Evolutionary conservation across 2,113 vertebrate species (phyloP).

Genomic region (Nibea coibor): DNA sequence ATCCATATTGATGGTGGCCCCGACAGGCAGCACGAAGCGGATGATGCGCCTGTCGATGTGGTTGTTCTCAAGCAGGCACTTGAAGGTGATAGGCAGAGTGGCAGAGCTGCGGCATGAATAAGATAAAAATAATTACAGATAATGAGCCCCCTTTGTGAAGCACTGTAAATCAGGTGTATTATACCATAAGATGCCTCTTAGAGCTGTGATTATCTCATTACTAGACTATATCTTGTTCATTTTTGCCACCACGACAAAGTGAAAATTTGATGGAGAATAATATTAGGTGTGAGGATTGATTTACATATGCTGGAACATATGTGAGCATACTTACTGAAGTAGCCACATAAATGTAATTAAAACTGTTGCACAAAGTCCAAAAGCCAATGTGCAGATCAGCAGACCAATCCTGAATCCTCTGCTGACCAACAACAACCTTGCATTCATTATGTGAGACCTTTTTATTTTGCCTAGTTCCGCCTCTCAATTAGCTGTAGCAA

Average conservation of each 20-base stretch:
- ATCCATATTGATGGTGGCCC: conserved; percentile 81
- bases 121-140: background rate
- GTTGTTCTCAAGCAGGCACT: conserved; percentile 83
- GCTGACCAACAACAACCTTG: no score
- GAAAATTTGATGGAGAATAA: background rate
- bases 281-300: background rate
- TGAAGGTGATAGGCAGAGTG: conserved; percentile 83
- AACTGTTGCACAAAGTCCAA: background rate
- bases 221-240: no score
- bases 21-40: conserved; percentile 80
- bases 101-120: conserved; percentile 68
- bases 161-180: background rate
- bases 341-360: background rate
- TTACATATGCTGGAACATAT: background rate
- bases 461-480: background rate
- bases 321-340: background rate
- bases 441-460: background rate
- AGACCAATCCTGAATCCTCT: no score
- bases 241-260: background rate
- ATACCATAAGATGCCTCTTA: no score
- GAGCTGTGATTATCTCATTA: no score
- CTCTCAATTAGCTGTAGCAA: background rate
- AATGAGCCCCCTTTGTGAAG: background rate
- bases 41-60: conserved; percentile 82
- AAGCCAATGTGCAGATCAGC: no score